phyloP scores from a whole-genome alignment of 2,113 vertebrate genomes.

The Epinephelus fuscoguttatus region DNA sequence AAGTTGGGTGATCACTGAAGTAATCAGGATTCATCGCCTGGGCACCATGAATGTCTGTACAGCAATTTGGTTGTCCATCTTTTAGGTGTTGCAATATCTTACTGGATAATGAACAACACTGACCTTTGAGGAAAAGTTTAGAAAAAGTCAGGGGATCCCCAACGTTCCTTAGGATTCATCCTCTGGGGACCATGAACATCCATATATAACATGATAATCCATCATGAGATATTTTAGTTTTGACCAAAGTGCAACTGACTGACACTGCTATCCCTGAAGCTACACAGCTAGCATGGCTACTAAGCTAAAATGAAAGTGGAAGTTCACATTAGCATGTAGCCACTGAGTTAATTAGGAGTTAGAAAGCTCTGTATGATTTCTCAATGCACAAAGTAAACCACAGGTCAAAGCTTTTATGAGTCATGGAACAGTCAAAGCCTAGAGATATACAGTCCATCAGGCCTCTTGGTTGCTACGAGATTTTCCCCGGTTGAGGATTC shows the following conservation, averaged over 20 bases:
- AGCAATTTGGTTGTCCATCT: background rate
- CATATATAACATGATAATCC: background rate
- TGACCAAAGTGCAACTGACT: background rate
- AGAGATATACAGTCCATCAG: background rate
- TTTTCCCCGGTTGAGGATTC: slow-evolving; percentile 15
- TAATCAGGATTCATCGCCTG: background rate
- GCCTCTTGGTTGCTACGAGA: background rate
- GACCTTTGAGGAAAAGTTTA: background rate
- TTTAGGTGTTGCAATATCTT: background rate
- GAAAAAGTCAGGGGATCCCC: too few species aligned
- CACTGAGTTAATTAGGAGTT: background rate
- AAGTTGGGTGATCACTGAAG: background rate
- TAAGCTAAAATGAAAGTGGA: background rate
- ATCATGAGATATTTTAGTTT: background rate
- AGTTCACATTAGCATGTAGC: background rate
- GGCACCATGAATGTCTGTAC: background rate
- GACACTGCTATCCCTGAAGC: background rate
- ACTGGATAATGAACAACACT: background rate
- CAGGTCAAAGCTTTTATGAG: slow-evolving; percentile 4
- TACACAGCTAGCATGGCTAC: background rate
- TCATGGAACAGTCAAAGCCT: background rate
- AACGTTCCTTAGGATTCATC: background rate
- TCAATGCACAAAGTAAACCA: slow-evolving; percentile 1
- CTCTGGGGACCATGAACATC: background rate
- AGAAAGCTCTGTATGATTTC: background rate